phyloP scores from a whole-genome alignment of 2,888 invertebrate genomes.

The Eristalis arbustorum region DNA sequence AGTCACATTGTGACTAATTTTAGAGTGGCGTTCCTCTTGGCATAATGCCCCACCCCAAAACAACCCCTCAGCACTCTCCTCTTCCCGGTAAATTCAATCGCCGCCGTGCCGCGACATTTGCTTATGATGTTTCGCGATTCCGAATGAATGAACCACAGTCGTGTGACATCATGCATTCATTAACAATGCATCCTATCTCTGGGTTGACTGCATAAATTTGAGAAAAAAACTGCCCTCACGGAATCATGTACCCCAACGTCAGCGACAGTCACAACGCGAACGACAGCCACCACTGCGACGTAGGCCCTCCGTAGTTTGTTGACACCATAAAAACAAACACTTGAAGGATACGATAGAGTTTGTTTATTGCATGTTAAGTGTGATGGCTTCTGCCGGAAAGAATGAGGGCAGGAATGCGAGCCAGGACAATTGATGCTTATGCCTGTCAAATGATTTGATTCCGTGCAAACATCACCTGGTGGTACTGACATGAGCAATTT shows the following conservation, averaged over 20 bases:
- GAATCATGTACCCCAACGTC: background rate
- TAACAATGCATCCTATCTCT: conserved; percentile 5
- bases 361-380: conserved; percentile 40
- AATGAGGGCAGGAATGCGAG: conserved; percentile 23
- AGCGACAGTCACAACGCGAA: background rate
- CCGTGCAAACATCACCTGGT: conserved; percentile 10
- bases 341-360: conserved; percentile 1
- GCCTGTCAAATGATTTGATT: conserved; percentile 34
- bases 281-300: conserved; percentile 12
- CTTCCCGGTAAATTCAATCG: background rate
- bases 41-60: conserved; percentile 22
- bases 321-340: conserved; percentile 42
- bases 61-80: background rate
- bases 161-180: conserved; percentile 21
- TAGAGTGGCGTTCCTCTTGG: conserved; percentile 50
- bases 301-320: conserved; percentile 29
- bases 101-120: background rate
- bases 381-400: conserved; percentile 1
- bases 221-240: conserved; percentile 27
- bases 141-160: background rate
- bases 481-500: background rate
- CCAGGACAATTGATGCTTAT: conserved; percentile 21
- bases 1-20: conserved; percentile 39
- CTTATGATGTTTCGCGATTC: background rate
- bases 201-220: conserved; percentile 18